Base-by-base conservation (phyloP, 1,140 invertebrate species). In the Drosophila kurseongensis region DNA sequence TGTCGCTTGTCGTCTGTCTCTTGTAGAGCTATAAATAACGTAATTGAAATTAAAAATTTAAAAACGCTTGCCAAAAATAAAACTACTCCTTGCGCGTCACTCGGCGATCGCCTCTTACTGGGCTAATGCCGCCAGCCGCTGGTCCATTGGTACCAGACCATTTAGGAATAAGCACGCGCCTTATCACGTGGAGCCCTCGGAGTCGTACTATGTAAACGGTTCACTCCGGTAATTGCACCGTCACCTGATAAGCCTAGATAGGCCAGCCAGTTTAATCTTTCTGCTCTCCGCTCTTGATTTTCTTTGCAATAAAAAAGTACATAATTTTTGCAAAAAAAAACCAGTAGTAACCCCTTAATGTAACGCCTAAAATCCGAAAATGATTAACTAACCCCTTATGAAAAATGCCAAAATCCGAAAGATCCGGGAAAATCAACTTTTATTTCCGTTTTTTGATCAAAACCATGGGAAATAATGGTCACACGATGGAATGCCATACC, bases 11-110 rank as follows among this genome's bases (percentile, higher is more conserved):
- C 69, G 59, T 36, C 58, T 65, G 57, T 57, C 60, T n/a, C 38
- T 65, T 71, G 67, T 36, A 10, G 35, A 44, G 29, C 82, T 88
- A 86, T 79, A 79, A 86, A 86, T 86, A 86, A 82, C 75, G 48
- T 60, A 73, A 83, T 89, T 88, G 68, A 77, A 79, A 61, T 75
- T 73, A 88, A 69, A 62, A 69, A 65, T 77, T 68, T 50, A 47
- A 69, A 71, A 82, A 61, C 61, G 71, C 65, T 82, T 88, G 83
- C 83, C 83, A 83, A 83, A 78, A 75, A 82, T 78, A 83, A 88
- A 78, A 72, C 54, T 47, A 51, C 62, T 61, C 35, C 59, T 58
- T 48, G 61, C 27, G 23, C 73, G 62, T 75, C 59, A 75, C 48
- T 42, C 35, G 61, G 7, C 38, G 52, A 13, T 35, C n/a, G 45